Base-by-base conservation (phyloP, 2,113 vertebrate genomes). In the Dasypus novemcinctus region DNA sequence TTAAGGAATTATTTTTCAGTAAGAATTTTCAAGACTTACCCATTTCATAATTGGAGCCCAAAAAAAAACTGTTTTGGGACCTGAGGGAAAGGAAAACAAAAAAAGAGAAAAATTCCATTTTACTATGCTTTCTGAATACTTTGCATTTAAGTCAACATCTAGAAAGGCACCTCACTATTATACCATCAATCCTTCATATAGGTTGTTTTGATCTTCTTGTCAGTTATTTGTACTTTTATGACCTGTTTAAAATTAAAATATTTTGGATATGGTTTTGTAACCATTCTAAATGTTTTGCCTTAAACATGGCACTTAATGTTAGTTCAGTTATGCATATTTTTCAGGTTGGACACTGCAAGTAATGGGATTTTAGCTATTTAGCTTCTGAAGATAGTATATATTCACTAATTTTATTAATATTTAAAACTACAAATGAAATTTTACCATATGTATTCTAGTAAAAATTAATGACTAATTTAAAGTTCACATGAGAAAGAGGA, bases 31-130 rank as follows among this genome's bases (percentile, higher is more conserved):
- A 84, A 84, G 59, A 93, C 98, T 98, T 98, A 99, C 99, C 99
- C 99, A 99, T 99, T 99, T 99, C 98, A 99, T 99, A 98, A 99
- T 2, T 43, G 99, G 99, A 94, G 99, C 99, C 99, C 99, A 99
- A 98, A 99, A 99, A 98, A 99, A 99, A 90, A 99, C 99, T 13
- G 99, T 99, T 98, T 98, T 99, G 78, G 99, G 99, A 98, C 99
- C 99, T 99, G 87, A n/a, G 95, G 86, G 41, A 91, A n/a, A 59
- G 78, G 46, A 9, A 27, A 43, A 54, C 12, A 90, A 95, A 78
- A 79, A 95, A 96, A 57, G 54, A 57, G 54, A 57, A 57, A 57
- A 57, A 4, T 57, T 57, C 54, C 25, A 54, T 79, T 88, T 87
- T 75, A 79, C 59, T 78, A 29, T 57, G 57, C 25, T 92, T 90